phyloP scores from a whole-genome alignment of 2,888 invertebrate species.

The Drosophila longiperda region DNA sequence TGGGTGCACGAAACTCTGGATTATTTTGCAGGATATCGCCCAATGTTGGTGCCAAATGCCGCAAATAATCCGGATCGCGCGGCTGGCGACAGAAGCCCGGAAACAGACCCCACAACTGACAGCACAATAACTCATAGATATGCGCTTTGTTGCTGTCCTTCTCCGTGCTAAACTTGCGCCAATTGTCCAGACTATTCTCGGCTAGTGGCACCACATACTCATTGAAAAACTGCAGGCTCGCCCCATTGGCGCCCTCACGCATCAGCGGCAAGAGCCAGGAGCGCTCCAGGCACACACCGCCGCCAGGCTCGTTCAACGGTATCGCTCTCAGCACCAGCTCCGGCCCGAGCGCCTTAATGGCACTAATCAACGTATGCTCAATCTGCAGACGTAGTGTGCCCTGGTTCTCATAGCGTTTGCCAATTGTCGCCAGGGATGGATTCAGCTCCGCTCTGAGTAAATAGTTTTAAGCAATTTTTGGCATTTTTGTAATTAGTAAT shows the following conservation, averaged over 20 bases:
- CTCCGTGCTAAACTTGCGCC: conserved; percentile 86
- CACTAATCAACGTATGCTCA: conserved; percentile 94
- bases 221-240: conserved; percentile 92
- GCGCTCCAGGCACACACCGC: conserved; percentile 89
- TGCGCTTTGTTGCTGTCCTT: conserved; percentile 86
- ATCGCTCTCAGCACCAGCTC: conserved; percentile 89
- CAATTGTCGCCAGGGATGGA: conserved; percentile 87
- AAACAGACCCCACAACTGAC: conserved; percentile 96
- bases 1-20: conserved; percentile 91
- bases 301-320: conserved; percentile 87
- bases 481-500: background rate
- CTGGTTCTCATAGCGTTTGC: conserved; percentile 89
- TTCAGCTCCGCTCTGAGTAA: conserved; percentile 83
- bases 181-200: conserved; percentile 88
- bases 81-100: conserved; percentile 96
- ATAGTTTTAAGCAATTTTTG: background rate
- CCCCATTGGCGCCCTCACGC: conserved; percentile 91
- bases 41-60: conserved; percentile 91
- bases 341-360: conserved; percentile 90
- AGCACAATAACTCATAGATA: conserved; percentile 91
- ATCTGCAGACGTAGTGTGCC: conserved; percentile 87
- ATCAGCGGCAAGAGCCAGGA: conserved; percentile 97
- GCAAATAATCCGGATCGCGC: conserved; percentile 90
- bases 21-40: conserved; percentile 92
- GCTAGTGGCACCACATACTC: conserved; percentile 93